phyloP scores from a whole-genome alignment of 2,888 invertebrate species.

The Schrankia costaestrigalis region DNA sequence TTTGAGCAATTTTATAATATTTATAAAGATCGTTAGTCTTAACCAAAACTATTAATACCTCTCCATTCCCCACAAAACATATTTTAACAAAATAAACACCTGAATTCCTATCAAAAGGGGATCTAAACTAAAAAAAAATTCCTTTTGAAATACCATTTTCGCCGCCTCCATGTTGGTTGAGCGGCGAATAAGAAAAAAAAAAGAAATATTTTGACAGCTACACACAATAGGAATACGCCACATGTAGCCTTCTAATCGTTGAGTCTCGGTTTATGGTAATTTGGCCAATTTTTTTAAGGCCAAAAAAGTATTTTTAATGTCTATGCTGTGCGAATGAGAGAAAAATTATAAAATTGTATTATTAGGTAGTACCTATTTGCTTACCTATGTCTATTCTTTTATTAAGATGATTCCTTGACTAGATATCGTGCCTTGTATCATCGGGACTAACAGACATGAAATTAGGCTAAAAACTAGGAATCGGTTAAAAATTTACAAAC shows the following conservation, averaged over 20 bases:
- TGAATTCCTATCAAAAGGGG: conserved; percentile 18
- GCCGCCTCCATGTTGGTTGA: conserved; percentile 28
- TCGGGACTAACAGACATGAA: no score
- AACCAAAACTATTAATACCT: no score
- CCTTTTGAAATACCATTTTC: conserved; percentile 33
- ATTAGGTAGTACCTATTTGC: no score
- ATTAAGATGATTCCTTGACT: no score
- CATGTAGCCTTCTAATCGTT: conserved; percentile 34
- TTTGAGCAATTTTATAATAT: no score
- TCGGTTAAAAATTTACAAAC: no score
- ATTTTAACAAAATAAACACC: conserved; percentile 22
- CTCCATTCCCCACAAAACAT: no score
- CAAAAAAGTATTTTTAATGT: not conserved
- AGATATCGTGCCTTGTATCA: no score
- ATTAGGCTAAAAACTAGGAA: no score
- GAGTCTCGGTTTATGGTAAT: conserved; percentile 29
- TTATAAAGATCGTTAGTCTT: no score
- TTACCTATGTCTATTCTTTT: no score
- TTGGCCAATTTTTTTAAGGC: conserved; percentile 8
- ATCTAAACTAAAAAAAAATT: conserved; percentile 14
- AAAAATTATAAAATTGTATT: no score
- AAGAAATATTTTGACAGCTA: conserved; percentile 69
- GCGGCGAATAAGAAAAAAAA: conserved; percentile 35
- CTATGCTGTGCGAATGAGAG: not conserved
- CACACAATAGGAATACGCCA: conserved; percentile 60